These are phyloP conservation scores for Bellardia bayeri DNA, from an alignment of 2,888 invertebrate species.

Conservation along the genomic window DNA sequence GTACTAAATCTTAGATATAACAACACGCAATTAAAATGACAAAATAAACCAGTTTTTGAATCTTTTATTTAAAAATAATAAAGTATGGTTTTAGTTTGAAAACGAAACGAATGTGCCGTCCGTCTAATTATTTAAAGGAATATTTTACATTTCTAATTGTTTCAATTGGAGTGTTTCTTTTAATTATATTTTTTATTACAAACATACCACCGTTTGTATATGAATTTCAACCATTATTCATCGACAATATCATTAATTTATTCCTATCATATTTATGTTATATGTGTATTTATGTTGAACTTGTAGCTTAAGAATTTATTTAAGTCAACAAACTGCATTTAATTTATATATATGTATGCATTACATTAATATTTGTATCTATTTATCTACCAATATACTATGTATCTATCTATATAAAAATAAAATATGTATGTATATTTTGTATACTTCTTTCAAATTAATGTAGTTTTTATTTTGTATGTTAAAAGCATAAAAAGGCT, in stretches of 20 bases:
- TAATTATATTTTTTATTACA: no score
- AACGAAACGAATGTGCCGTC: no score
- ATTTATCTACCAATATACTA: neutral
- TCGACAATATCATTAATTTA: neutral
- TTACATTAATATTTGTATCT: neutral
- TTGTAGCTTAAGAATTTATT: conserved; percentile 14
- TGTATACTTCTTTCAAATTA: neutral
- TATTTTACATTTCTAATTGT: no score
- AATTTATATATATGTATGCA: neutral
- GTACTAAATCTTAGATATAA: no score
- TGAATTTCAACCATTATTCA: neutral
- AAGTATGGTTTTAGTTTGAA: no score
- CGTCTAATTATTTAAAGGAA: no score
- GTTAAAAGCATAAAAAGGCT: no score
- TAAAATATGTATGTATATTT: neutral
- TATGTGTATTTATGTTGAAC: neutral
- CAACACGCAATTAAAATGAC: no score
- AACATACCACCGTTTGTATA: neutral
- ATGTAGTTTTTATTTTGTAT: neutral
- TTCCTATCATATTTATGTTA: neutral
- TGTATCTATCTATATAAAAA: neutral
- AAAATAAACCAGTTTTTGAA: no score
- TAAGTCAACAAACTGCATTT: neutral
- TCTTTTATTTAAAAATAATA: no score
- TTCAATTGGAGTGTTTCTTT: no score